phyloP scores from a whole-genome alignment of 2,797 vertebrate species.

The Eulemur rubriventer region DNA sequence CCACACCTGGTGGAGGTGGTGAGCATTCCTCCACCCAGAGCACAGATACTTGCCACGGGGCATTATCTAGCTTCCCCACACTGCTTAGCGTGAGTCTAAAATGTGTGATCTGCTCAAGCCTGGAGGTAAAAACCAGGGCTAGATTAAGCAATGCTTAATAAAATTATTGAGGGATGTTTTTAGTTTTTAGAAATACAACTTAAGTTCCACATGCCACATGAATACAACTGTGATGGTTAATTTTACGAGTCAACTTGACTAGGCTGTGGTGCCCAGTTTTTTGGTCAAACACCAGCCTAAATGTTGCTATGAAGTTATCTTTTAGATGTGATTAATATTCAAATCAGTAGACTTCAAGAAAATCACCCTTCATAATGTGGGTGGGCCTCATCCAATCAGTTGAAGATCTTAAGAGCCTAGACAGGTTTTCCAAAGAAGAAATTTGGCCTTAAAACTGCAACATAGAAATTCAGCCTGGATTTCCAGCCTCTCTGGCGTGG shows the following conservation, averaged over 20 bases:
- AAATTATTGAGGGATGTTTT: neutral
- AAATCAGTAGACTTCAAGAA: neutral
- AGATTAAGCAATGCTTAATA: neutral
- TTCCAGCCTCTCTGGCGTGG: neutral
- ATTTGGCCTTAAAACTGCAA: neutral
- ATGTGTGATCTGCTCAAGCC: neutral
- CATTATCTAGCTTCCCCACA: neutral
- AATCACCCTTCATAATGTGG: neutral
- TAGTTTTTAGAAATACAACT: neutral
- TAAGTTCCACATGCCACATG: neutral
- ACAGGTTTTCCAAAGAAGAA: neutral
- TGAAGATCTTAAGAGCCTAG: neutral
- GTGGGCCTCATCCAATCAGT: neutral
- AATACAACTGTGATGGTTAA: neutral
- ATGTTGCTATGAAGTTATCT: neutral
- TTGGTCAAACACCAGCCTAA: neutral
- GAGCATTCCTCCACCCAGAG: neutral
- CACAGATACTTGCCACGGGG: neutral
- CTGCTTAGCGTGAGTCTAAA: neutral
- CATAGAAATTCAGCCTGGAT: neutral
- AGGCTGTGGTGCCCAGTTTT: neutral
- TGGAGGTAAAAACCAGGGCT: neutral
- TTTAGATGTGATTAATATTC: neutral
- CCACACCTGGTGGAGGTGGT: neutral
- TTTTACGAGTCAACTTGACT: neutral